Conservation (phyloP, 2,797 vertebrate genomes). For the Schizopygopsis malacanthus region DNA sequence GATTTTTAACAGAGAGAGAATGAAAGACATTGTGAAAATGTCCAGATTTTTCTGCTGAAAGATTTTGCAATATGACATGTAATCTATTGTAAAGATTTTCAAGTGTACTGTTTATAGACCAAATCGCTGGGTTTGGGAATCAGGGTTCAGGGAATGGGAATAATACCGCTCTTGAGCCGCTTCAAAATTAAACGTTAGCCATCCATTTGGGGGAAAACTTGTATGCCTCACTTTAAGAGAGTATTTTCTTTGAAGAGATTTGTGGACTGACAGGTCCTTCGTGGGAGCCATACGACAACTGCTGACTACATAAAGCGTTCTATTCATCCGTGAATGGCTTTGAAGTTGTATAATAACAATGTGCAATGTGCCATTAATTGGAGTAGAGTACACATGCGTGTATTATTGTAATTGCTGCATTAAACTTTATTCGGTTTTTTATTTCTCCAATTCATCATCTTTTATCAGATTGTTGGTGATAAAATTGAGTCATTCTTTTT, state of each 20-base stretch:
- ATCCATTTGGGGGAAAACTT: conserved; percentile 2
- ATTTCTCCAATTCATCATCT: conserved; percentile 42
- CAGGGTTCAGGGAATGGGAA: conserved; percentile 33
- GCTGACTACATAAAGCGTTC: conserved; percentile 40
- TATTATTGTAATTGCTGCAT: conserved; percentile 53
- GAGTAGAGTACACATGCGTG: conserved; percentile 51
- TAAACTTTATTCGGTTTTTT: conserved; percentile 51
- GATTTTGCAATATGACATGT: conserved; percentile 53
- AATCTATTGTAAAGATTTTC: conserved; percentile 53
- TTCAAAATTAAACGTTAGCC: conserved; percentile 10
- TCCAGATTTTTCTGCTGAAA: conserved; percentile 35
- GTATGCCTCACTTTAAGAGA: conserved; percentile 21
- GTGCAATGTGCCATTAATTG: conserved; percentile 53
- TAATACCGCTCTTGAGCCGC: conserved; percentile 7
- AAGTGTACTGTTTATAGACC: conserved; percentile 46
- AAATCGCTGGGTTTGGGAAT: conserved; percentile 28
- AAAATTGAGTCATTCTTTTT: conserved; percentile 3
- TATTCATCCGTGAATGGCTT: conserved; percentile 41
- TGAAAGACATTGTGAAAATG: conserved; percentile 35
- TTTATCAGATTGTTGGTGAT: conserved; percentile 23
- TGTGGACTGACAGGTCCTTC: background rate
- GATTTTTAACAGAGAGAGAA: conserved; percentile 45
- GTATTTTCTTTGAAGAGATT: conserved; percentile 37
- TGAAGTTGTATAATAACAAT: conserved; percentile 51
- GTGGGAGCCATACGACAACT: conserved; percentile 38